phyloP scores from a whole-genome alignment of 2,888 invertebrate genomes.

The Xestoiulus laeticollis region DNA sequence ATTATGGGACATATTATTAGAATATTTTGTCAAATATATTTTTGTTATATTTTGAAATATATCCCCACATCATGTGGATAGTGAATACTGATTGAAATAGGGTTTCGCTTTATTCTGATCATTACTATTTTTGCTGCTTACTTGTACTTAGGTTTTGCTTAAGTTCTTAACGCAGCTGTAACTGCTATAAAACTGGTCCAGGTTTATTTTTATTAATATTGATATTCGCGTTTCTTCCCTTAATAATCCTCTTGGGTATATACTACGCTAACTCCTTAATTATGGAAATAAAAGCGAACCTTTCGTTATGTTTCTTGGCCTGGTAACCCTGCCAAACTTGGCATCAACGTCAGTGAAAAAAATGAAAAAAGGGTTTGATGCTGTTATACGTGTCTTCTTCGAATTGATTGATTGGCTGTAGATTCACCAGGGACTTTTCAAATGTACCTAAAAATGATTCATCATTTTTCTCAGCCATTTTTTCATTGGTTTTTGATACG shows the following conservation, averaged over 20 bases:
- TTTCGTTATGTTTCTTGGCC: background rate
- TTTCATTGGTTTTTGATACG: slow-evolving; percentile 9
- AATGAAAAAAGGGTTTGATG: background rate
- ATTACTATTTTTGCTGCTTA: background rate
- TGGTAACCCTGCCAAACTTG: background rate
- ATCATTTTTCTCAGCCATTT: background rate
- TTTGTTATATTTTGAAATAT: too few species aligned
- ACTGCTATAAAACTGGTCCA: background rate
- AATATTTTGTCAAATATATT: too few species aligned
- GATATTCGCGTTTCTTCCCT: background rate
- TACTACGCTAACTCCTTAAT: background rate
- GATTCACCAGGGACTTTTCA: background rate
- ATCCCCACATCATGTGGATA: too few species aligned
- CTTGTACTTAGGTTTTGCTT: background rate
- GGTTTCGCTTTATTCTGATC: background rate
- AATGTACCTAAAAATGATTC: slow-evolving; percentile 1
- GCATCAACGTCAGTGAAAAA: background rate
- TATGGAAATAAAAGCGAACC: slow-evolving; percentile 9
- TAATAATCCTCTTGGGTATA: slow-evolving; percentile 13
- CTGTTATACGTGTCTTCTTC: background rate
- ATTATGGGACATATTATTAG: too few species aligned
- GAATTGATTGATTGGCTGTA: background rate
- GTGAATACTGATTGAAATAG: too few species aligned
- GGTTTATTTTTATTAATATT: slow-evolving; percentile 1
- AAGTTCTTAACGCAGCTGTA: background rate